Percentiles rank a stretch among this genome's conserved stretches.
Conservation (phyloP, 2,797 vertebrate species). For the Balearica regulorum region DNA sequence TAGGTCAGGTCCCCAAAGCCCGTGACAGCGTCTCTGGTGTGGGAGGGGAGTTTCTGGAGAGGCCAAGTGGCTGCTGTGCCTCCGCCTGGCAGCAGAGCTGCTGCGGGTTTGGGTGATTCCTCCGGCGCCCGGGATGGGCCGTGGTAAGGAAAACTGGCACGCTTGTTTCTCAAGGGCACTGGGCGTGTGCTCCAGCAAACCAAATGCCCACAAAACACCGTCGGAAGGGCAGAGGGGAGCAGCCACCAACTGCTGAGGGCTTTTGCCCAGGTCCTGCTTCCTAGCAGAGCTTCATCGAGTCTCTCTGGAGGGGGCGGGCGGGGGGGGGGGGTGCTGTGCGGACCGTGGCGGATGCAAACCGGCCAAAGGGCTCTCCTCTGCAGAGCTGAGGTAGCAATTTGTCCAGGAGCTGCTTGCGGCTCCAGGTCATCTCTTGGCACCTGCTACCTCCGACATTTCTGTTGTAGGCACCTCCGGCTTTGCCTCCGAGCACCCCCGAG, state of each 20-base stretch:
- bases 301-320: accelerated
- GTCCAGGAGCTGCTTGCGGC: background rate
- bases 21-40: no score
- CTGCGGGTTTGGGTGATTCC: no score
- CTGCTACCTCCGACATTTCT: background rate
- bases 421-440: background rate
- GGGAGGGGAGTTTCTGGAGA: background rate
- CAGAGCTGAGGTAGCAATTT: background rate
- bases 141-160: no score
- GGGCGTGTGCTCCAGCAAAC: no score
- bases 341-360: background rate
- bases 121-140: no score
- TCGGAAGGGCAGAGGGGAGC: background rate
- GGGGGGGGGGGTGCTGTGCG: no score
- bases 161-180: no score
- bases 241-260: background rate
- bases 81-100: background rate
- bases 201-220: background rate
- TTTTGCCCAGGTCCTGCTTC: no score
- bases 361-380: background rate
- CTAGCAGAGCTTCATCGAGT: no score
- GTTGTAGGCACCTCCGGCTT: background rate
- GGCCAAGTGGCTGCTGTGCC: background rate
- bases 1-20: no score
- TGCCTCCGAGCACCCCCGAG: background rate